A percentile compares a stretch with the other conserved stretches of the same genome.
These are phyloP conservation scores for Glaucopsyche alexis DNA, from an alignment of 2,888 invertebrate species.

Conservation along the genomic window DNA sequence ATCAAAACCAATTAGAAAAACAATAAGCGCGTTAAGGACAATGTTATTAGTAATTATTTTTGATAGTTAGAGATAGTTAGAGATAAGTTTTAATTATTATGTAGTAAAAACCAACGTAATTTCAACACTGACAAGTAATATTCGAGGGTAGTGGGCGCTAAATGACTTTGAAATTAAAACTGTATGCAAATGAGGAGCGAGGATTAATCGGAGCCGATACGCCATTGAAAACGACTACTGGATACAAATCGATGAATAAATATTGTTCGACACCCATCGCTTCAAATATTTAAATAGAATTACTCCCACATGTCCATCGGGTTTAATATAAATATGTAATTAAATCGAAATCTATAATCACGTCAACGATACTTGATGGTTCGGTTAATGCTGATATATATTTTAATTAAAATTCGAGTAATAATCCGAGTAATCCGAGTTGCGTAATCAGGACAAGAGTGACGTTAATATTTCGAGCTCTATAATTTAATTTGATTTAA, in stretches of 20 bases:
- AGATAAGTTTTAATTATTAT: background rate
- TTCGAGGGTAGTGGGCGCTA: constrained; percentile 72
- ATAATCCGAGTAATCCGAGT: constrained; percentile 8
- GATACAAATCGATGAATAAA: constrained; percentile 75
- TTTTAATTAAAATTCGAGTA: constrained; percentile 14
- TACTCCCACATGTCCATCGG: background rate
- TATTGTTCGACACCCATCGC: constrained; percentile 52
- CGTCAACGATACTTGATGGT: background rate
- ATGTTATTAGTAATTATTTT: background rate
- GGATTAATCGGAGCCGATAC: constrained; percentile 68
- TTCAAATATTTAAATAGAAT: constrained; percentile 46
- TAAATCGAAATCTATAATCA: constrained; percentile 23
- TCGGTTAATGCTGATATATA: background rate
- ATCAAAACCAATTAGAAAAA: constrained; percentile 7
- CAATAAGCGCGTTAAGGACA: constrained; percentile 11
- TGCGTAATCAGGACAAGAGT: background rate
- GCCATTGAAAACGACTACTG: constrained; percentile 64
- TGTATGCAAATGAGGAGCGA: constrained; percentile 71
- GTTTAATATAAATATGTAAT: constrained; percentile 13
- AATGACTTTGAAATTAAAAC: constrained; percentile 75
- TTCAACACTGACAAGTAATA: constrained; percentile 70
- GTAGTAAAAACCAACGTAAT: constrained; percentile 51
- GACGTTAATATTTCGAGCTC: background rate
- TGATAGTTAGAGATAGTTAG: background rate
- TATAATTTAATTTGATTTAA: background rate